A percentile compares a stretch with the other conserved stretches of the same genome.
Evolutionary conservation across 2,113 vertebrate genomes (phyloP).

Genomic region (Sylvietta virens): DNA sequence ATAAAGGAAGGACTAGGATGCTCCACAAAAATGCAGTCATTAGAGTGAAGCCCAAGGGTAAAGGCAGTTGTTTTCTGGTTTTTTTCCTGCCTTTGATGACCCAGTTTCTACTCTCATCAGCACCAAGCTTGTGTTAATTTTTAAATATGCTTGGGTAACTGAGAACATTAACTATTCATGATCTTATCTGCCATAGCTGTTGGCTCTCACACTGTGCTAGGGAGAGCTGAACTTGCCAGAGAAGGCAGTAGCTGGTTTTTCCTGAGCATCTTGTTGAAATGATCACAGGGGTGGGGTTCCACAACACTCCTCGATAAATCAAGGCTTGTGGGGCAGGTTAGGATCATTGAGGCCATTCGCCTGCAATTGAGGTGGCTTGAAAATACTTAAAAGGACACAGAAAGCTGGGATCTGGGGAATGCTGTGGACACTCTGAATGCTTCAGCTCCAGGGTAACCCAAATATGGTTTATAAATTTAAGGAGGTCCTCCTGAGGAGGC

Average conservation of each 20-base stretch:
- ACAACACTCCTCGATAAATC: not conserved
- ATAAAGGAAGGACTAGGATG: not conserved
- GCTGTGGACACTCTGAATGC: not conserved
- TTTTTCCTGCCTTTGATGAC: constrained; percentile 43
- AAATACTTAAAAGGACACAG: not conserved
- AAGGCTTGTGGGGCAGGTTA: not conserved
- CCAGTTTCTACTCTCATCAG: constrained; percentile 38
- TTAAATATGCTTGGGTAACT: constrained; percentile 55
- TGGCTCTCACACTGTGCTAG: not conserved
- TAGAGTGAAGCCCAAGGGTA: constrained; percentile 13
- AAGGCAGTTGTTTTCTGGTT: constrained; percentile 25
- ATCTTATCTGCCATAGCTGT: constrained; percentile 1
- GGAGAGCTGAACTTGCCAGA: not conserved
- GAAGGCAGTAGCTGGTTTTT: constrained; percentile 18
- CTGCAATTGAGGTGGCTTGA: not conserved
- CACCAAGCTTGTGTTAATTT: constrained; percentile 46
- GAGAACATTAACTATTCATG: constrained; percentile 43
- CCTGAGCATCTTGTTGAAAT: not conserved
- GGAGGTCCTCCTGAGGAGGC: not conserved
- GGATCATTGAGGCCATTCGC: accelerated
- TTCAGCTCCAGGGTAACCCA: not conserved
- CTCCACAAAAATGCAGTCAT: not conserved
- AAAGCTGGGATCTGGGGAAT: not conserved
- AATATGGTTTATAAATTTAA: accelerated
- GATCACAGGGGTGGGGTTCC: not conserved